Evolutionary conservation across 2,113 vertebrate genomes (phyloP), one percentile per base, ranked within the genome.

Genomic region (Tychaedon coryphoeus): DNA sequence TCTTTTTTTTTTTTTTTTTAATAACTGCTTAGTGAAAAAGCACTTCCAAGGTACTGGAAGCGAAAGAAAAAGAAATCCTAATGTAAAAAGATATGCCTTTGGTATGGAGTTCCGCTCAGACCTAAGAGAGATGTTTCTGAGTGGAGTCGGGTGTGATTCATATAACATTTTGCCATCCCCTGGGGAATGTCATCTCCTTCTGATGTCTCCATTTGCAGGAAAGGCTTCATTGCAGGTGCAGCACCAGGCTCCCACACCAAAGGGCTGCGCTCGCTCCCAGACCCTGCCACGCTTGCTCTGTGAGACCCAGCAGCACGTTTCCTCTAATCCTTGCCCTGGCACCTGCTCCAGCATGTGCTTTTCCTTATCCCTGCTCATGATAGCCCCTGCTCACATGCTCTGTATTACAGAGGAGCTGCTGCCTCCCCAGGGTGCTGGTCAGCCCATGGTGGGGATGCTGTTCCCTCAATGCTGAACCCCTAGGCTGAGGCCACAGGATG

Each of bases 131-230:
- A 96, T 48, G 76, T 95, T 96, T 95, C 65, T 88, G 90, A 92
- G 85, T 13, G 0, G 87, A 92, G 72, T 36, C 14, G 2, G 31
- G 47, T 64, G 71, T 84, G 75, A 93, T 91, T 95, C 90, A 73
- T 89, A 76, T 91, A 93, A 96, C 51, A 64, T 96, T 96, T 94
- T 92, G 69, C 90, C 72, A 81, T 87, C 57, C 92, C 69, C 66
- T 67, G 45, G 92, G 85, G 86, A 86, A 88, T 42, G 64, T 93
- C 76, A 57, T 80, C 65, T 86, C 67, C 51, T 74, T 73, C 79
- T 95, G 92, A 94, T 86, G 76, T 96, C 93, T 96, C 69, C 83
- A 88, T 96, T 96, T 93, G 76, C 88, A 69, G 79, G 64, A 88
- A 56, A 66, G 48, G 69, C 76, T 94, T 88, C 79, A 24, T 54